phyloP scores from a whole-genome alignment of 2,888 invertebrate genomes.

The Poecilus cupreus region DNA sequence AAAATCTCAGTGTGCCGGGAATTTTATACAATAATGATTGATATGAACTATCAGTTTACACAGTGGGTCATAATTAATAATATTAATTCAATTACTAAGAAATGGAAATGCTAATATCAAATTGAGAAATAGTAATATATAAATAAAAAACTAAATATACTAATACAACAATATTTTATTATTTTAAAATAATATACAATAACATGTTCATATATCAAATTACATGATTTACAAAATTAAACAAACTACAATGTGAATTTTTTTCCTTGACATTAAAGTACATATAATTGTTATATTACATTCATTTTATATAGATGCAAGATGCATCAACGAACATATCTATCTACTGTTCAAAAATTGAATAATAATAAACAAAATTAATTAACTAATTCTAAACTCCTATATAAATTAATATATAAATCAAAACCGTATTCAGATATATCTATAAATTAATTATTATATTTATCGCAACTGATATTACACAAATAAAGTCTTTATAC shows the following conservation, averaged over 20 bases:
- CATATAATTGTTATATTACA: conserved; percentile 23
- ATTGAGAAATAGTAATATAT: too few species aligned
- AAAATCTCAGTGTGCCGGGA: too few species aligned
- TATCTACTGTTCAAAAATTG: conserved; percentile 3
- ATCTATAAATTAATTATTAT: not conserved
- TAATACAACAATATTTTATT: conserved; percentile 56
- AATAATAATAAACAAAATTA: not conserved
- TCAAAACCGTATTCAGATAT: not conserved
- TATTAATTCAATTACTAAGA: too few species aligned
- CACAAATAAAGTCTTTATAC: not conserved
- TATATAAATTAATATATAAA: conserved; percentile 10
- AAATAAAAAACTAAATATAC: not conserved
- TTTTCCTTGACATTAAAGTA: conserved; percentile 24
- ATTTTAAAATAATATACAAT: conserved; percentile 56
- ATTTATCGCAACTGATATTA: not conserved
- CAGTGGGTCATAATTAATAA: too few species aligned
- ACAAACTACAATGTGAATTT: conserved; percentile 49
- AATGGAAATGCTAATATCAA: too few species aligned
- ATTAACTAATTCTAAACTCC: not conserved
- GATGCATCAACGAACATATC: conserved; percentile 16
- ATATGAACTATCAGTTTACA: too few species aligned
- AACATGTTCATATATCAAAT: conserved; percentile 57
- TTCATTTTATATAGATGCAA: not conserved
- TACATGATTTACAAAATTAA: conserved; percentile 57
- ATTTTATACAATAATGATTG: too few species aligned